Base-by-base conservation (phyloP, 2,888 invertebrate species). In the Caenorhabditis sp. region DNA sequence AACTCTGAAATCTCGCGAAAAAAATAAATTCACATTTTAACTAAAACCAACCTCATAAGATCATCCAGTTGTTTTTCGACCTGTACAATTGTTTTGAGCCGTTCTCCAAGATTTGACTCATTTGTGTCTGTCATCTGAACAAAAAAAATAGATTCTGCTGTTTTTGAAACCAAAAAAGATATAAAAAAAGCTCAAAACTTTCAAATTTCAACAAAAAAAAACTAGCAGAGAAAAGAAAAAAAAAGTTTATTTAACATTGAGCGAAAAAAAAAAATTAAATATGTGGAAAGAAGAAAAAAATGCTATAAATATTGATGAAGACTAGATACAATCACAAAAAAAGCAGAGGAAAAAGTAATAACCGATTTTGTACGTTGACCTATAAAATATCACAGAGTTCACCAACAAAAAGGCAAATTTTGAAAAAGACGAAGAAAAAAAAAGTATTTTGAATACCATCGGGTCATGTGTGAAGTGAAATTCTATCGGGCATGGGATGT, bases 61-160 rank as follows among this genome's bases (percentile, higher is more conserved):
- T 78, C 78, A 51, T 78, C 74, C 27, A 79, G 77, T 5, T 64
- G 67, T 63, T 65, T 72, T 50, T 81, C 81, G 21, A 69, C 75
- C 4, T 57, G 12, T 10, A 66, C 69, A 51, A 77, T 73, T 26
- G 62, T 62, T 21, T 81, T 58, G 43, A 75, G 62, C 8, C 77
- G 66, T 24, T 70, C 70, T n/a, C 43, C 36, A 10, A 78, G 51
- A 24, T 43, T 67, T 54, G 8, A 66, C 54, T 24, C 26, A 17
- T 19, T 58, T 31, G 6, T 10, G 26, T 24, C 27, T 17, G 19
- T 21, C 51, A 23, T 43, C 17, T 43, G 17, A 43, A 43, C 43
- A 17, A 17, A 43, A 36, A 36, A 8, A 8, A 8, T 8, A 12
- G 36, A 36, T n/a, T n/a, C n/a, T 8, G 36, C 5, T 36, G 36